A percentile compares a stretch with the other conserved stretches of the same genome.
These are phyloP conservation scores for Seladonia tumulorum DNA, from an alignment of 2,888 invertebrate species.

Conservation along the genomic window DNA sequence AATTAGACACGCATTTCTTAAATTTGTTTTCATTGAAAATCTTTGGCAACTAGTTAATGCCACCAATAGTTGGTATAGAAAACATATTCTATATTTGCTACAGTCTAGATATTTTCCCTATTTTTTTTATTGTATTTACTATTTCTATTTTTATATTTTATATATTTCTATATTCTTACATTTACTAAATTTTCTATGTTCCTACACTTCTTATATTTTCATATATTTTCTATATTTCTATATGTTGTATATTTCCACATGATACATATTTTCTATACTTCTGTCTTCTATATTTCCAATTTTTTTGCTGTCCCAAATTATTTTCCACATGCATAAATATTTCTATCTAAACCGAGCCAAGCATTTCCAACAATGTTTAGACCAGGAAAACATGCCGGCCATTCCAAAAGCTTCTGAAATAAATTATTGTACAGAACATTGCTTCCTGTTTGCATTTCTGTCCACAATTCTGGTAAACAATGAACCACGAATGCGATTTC, in stretches of 20 bases:
- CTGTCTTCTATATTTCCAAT: background rate
- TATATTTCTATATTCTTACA: background rate
- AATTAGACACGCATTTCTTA: background rate
- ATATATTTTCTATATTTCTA: too few species aligned
- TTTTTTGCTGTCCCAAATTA: background rate
- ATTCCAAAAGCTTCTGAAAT: background rate
- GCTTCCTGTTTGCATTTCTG: background rate
- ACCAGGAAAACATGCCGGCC: background rate
- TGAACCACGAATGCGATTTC: background rate
- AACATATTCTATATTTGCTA: background rate
- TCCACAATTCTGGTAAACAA: background rate
- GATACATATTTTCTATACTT: background rate
- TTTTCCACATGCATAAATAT: background rate
- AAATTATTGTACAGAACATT: background rate
- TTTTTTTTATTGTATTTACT: too few species aligned
- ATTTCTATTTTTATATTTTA: background rate
- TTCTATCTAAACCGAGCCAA: background rate
- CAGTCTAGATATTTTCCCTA: too few species aligned
- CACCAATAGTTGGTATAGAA: background rate
- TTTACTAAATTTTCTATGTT: background rate
- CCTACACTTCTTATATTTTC: too few species aligned
- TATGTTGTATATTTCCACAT: too few species aligned
- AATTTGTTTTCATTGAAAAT: background rate
- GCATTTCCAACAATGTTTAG: background rate
- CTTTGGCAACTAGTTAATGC: background rate